These are phyloP conservation scores for Ichneumoninae sp. DNA, from an alignment of 2,888 invertebrate species.

Conservation along the genomic window DNA sequence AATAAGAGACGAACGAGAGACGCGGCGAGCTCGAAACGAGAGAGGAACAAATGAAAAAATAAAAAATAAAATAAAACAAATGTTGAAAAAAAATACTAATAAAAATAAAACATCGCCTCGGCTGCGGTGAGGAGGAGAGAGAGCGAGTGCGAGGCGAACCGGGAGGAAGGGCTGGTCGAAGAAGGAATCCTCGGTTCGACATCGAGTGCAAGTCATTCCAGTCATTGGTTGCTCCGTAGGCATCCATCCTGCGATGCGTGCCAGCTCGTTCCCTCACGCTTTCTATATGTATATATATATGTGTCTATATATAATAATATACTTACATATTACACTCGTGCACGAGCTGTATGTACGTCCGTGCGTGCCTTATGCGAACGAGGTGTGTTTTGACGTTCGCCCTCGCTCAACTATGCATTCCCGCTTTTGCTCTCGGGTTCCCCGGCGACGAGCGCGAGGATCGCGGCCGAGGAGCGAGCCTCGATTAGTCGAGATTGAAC, in stretches of 20 bases:
- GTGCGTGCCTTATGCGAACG: slow-evolving; percentile 74
- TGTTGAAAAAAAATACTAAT: slow-evolving; percentile 48
- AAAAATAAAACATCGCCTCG: slow-evolving; percentile 39
- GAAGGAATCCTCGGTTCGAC: slow-evolving; percentile 80
- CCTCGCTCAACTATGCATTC: slow-evolving; percentile 77
- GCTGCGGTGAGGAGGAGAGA: slow-evolving; percentile 64
- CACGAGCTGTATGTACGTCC: slow-evolving; percentile 42
- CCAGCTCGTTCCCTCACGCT: slow-evolving; percentile 53
- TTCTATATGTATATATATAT: slow-evolving; percentile 24
- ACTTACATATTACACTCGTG: background rate
- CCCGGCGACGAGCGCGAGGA: background rate
- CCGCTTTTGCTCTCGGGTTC: slow-evolving; percentile 45
- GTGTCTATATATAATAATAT: background rate
- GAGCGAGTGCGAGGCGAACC: slow-evolving; percentile 20
- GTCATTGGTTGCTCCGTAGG: slow-evolving; percentile 83
- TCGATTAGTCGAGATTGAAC: slow-evolving; percentile 6
- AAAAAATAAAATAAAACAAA: slow-evolving; percentile 22
- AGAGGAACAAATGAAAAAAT: slow-evolving; percentile 43
- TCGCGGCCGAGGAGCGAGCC: slow-evolving; percentile 1
- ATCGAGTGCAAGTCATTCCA: slow-evolving; percentile 83
- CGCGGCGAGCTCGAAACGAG: slow-evolving; percentile 31
- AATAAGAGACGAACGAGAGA: slow-evolving; percentile 31
- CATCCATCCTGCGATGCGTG: slow-evolving; percentile 74
- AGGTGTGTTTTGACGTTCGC: slow-evolving; percentile 83
- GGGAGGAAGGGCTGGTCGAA: slow-evolving; percentile 68